Evolutionary conservation across 2,888 invertebrate species (phyloP), one percentile per base, ranked within the genome.

Genomic region (Selenia dentaria): DNA sequence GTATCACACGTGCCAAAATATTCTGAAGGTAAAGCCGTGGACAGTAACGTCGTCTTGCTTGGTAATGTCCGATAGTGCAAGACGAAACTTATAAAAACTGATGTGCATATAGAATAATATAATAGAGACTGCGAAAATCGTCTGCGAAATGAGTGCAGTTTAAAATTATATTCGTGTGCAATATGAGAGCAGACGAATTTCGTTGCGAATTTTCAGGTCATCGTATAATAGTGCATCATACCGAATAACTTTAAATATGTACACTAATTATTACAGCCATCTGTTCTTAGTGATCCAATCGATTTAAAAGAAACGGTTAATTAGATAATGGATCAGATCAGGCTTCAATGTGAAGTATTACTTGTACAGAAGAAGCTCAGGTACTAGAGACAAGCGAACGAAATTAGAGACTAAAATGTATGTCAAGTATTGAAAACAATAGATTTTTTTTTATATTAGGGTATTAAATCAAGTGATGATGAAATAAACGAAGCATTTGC

Each of bases 1-100:
- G 38, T 68, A 69, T 79, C 85, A 85, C 85, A 78, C 69, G 75
- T 78, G 72, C 68, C 71, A 74, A 71, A 80, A 71, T 68, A 70
- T 66, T 77, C 63, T 74, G 70, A 71, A 79, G 59, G 65, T 59
- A 74, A 79, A 80, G 76, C 73, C 77, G 72, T 59, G 74, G 83
- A 83, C 81, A 78, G 55, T 63, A 66, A 72, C 71, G 70, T 74
- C 63, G 80, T 78, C 77, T 62, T 73, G 66, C 70, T 64, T 68
- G 70, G 79, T 65, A 70, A 72, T 75, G 84, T 81, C 85, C 75
- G 51, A 58, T 54, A 64, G 76, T 79, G 77, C 77, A 70, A 71
- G 55, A 69, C 67, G 59, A 34, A 59, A 65, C 59, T 62, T 62
- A 64, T 57, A 57, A 34, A 56, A 3, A 64, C 55, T 67, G 56